Evolutionary conservation across 2,797 vertebrate genomes (phyloP), one percentile per base, ranked within the genome.

Genomic region (Sebastes oblongus): DNA sequence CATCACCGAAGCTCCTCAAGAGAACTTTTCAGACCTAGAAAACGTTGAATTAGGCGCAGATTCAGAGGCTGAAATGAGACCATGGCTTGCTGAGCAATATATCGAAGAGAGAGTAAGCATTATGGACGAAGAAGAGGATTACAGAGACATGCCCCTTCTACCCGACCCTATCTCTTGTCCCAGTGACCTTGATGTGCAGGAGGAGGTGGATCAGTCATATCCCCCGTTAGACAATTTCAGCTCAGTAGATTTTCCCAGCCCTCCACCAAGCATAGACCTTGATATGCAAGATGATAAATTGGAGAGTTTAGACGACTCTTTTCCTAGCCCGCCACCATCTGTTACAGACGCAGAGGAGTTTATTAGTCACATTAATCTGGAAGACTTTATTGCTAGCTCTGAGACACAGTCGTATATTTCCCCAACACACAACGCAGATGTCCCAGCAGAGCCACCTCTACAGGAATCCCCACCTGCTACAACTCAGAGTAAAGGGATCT

Each of bases 191-290:
- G 89, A 69, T 72, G 72, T 77, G 70, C 91, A 91, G 58, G 84
- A 91, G 50, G 92, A 92, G 29, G 64, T 78, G 1, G 87, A 90
- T 75, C 85, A 86, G 67, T 82, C 92, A 62, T 88, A 89, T 85
- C 73, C 91, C 52, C 91, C 90, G 85, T 66, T 81, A 4, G 93
- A 94, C 78, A 94, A 94, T 77, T 95, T 95, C 76, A 93, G 93
- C 81, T 93, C 91, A 3, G 93, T 94, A 29, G 95, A 94, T 89
- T 96, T 95, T 72, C 95, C 95, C 0, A 96, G 95, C 85, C 95
- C 93, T 66, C 94, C 93, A 73, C 86, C 77, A 13, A 94, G 93
- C 88, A 90, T 94, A 81, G 94, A 95, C 84, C 91, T 95, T 6
- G 92, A 95, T 61, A 32, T 94, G 72, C 93, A 95, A 80, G 94